These are phyloP conservation scores for Alviniconcha marisindica DNA, from an alignment of 1,140 invertebrate genomes.

Conservation along the genomic window DNA sequence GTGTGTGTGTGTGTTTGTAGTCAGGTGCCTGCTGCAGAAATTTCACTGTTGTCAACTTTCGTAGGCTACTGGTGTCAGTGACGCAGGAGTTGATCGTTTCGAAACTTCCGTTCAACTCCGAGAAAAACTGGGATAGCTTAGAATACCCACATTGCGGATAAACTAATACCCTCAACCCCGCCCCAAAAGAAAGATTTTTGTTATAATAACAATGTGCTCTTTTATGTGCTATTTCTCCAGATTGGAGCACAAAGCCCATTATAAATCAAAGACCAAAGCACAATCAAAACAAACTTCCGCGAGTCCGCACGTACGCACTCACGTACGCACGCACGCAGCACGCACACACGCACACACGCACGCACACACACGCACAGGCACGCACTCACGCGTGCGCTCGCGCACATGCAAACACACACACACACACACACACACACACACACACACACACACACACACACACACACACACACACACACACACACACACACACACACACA, in stretches of 20 bases:
- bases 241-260: background rate
- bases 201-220: background rate
- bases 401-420: background rate
- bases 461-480: background rate
- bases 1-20: no score
- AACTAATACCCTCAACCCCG: background rate
- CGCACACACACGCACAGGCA: constrained; percentile 16
- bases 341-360: constrained; percentile 23
- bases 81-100: no score
- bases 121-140: background rate
- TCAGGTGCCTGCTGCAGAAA: background rate
- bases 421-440: background rate
- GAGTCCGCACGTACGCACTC: background rate
- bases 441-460: background rate
- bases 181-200: background rate
- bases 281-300: background rate
- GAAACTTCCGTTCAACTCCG: no score
- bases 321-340: constrained; percentile 23
- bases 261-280: background rate
- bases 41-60: no score
- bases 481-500: background rate
- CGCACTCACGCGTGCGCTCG: background rate
- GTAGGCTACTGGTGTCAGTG: no score
- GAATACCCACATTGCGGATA: background rate
- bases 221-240: no score